phyloP scores from a whole-genome alignment of 2,888 invertebrate species.

The Argyra leucocephala region DNA sequence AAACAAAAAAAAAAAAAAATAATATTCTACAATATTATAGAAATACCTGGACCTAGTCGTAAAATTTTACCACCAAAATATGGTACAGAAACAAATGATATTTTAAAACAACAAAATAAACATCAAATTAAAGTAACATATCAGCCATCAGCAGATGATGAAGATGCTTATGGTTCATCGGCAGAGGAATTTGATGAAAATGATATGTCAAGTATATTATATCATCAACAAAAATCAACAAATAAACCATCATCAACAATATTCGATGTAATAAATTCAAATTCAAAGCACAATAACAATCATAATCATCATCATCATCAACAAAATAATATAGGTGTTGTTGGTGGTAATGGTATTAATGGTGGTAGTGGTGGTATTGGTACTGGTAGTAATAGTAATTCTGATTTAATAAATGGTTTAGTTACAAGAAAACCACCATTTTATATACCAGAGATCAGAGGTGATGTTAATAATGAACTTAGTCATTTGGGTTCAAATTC shows the following conservation, averaged over 20 bases:
- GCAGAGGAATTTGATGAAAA: constrained; percentile 60
- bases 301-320: neutral
- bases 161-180: constrained; percentile 57
- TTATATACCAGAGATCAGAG: constrained; percentile 9
- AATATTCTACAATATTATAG: constrained; percentile 42
- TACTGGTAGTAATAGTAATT: neutral
- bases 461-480: constrained; percentile 11
- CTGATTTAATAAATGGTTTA: constrained; percentile 7
- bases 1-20: neutral
- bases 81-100: constrained; percentile 43
- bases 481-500: constrained; percentile 2
- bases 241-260: constrained; percentile 30
- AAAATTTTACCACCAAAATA: constrained; percentile 48
- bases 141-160: constrained; percentile 47
- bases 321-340: neutral
- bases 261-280: constrained; percentile 19
- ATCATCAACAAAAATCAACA: constrained; percentile 38
- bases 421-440: constrained; percentile 8
- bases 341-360: neutral
- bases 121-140: constrained; percentile 41
- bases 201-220: constrained; percentile 37
- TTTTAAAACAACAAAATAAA: constrained; percentile 37
- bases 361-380: neutral
- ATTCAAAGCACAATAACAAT: neutral
- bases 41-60: constrained; percentile 64